Base-by-base conservation (phyloP, 2,888 invertebrate genomes). In the Caenorhabditis virilis region DNA sequence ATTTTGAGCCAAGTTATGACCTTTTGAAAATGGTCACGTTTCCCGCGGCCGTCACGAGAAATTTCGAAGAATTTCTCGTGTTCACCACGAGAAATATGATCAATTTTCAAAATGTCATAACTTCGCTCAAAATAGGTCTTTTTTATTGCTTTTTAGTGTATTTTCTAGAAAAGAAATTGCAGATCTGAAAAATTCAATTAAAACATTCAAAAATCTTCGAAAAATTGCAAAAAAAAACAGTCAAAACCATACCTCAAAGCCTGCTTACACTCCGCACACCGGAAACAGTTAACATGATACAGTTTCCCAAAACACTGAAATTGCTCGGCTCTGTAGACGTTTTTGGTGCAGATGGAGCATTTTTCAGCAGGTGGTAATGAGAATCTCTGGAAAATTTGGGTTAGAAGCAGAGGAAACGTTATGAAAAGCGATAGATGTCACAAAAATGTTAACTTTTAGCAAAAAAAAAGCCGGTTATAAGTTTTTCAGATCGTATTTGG, bases 271-370 rank as follows among this genome's bases (percentile, higher is more conserved):
- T 69, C 68, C 13, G 41, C 9, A 49, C 77, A 77, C 53, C 75
- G 51, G 67, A 77, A 77, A 45, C 77, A 77, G 42, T 71, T 72
- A 11, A 67, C 54, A 50, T 77, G 77, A 33, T 70, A 77, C 25
- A 71, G 59, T 38, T 57, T 45, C 0, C 72, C 74, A 55, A 75
- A 75, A 43, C 77, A 77, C 18, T 71, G 72, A 36, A 74, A 72
- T 48, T 72, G 71, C 52, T 77, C 77, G 7, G 77, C 77, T 4
- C 69, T 47, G 46, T 77, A 77, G 9, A 76, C 77, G 16, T 70
- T 68, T 23, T 61, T 69, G 9, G 49, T 45, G 56, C 77, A 77
- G 22, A 66, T 41, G 20, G 64, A 49, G 49, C 77, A 77, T 47
- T 70, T 72, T 15, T 72, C 68, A 23, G 61, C 67, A 15, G 69